Evolutionary conservation across 2,797 vertebrate species (phyloP), one percentile per base, ranked within the genome.

Genomic region (Enteromius argenteus): DNA sequence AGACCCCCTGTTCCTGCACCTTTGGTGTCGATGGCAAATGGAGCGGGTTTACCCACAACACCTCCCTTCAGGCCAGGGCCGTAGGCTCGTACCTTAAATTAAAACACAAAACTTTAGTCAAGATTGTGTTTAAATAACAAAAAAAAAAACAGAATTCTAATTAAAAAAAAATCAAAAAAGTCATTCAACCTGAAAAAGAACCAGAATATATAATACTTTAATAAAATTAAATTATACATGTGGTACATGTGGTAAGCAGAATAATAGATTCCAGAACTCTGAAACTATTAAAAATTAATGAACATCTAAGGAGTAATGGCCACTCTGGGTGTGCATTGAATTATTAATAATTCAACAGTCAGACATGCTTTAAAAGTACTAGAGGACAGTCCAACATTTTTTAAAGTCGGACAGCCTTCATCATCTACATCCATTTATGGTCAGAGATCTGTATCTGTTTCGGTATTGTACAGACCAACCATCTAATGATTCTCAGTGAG

Each of bases 21-120:
- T 80, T 98, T 98, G 79, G 98, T 99, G 91, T 98, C 97, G 5
- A 99, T 99, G 76, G 97, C 96, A 92, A 99, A 98, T 0, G 96
- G 96, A 1, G 97, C 97, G 0, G 96, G 96, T 81, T 95, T 96
- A 76, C 97, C 97, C 68, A 98, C 97, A 79, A 96, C 92, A 8
- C 97, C 97, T 0, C 96, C 96, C 77, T 97, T 92, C 80, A 98
- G 93, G 17, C 97, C 97, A 1, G 97, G 97, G 1, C 97, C 97
- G 0, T 95, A 98, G 10, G 97, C 97, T 86, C 96, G 95, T 13
- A 98, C 97, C 97, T 98, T 39, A 27, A 42, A 66, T 11, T 49
- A n/a, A 21, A 69, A 27, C n/a, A 76, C 27, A 67, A 30, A 79
- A 37, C 6, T 9, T 30, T 19, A 21, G 30, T 30, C 56, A 42